Evolutionary conservation across 2,113 vertebrate genomes (phyloP).

Genomic region (Solea senegalensis): DNA sequence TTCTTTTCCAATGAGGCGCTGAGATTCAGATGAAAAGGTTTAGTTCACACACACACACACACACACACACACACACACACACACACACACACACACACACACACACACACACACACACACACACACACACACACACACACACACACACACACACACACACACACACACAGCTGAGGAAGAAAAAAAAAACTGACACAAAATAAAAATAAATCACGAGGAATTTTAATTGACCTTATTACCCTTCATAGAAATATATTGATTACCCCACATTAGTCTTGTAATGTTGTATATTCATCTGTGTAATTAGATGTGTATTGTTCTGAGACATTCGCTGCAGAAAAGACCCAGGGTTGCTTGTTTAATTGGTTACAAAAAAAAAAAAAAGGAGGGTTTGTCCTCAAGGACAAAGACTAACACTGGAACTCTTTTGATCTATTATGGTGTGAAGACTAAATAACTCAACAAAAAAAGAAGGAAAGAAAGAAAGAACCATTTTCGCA

Average conservation of each 20-base stretch:
- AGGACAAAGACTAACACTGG: slow-evolving; percentile 42
- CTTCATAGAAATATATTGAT: slow-evolving; percentile 44
- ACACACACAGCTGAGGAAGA: slow-evolving; percentile 20
- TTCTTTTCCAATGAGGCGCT: slow-evolving; percentile 49
- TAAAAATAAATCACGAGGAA: slow-evolving; percentile 49
- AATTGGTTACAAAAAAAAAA: slow-evolving; percentile 45
- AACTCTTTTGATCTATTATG: slow-evolving; percentile 33
- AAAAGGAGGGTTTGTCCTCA: slow-evolving; percentile 22
- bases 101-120: too few relatives aligned
- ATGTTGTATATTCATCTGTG: slow-evolving; percentile 44
- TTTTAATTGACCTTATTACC: slow-evolving; percentile 57
- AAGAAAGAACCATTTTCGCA: slow-evolving; percentile 9
- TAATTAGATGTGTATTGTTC: slow-evolving; percentile 55
- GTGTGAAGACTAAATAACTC: slow-evolving; percentile 12
- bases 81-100: too few relatives aligned
- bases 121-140: too few relatives aligned
- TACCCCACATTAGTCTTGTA: slow-evolving; percentile 36
- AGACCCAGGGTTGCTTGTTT: slow-evolving; percentile 44
- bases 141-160: neutral
- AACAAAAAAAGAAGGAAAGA: slow-evolving; percentile 40
- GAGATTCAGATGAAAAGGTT: slow-evolving; percentile 50
- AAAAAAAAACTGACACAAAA: slow-evolving; percentile 30
- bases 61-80: too few relatives aligned
- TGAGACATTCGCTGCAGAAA: slow-evolving; percentile 33
- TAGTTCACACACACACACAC: slow-evolving; percentile 11